Evolutionary conservation across 2,888 invertebrate genomes (phyloP).

Genomic region (Tortricodes alternella): DNA sequence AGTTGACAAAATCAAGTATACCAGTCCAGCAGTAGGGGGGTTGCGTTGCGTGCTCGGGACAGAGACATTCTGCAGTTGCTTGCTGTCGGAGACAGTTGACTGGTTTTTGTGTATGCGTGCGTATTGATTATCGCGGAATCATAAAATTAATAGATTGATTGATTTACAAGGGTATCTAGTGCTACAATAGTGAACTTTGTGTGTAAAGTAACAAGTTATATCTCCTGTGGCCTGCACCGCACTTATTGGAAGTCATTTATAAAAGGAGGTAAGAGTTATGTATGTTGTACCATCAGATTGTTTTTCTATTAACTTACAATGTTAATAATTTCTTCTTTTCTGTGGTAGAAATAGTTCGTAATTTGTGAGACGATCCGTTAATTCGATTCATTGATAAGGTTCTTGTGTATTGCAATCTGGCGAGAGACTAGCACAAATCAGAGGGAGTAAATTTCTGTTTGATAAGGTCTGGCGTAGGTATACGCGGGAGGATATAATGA

Average conservation of each 20-base stretch:
- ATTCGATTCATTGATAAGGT: too few relatives aligned
- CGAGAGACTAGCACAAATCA: too few relatives aligned
- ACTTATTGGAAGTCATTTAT: neutral
- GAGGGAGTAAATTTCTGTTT: too few relatives aligned
- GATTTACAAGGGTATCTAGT: conserved; percentile 2
- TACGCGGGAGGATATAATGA: too few relatives aligned
- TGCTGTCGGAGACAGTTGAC: conserved; percentile 21
- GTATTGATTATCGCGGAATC: conserved; percentile 30
- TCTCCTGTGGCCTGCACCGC: neutral
- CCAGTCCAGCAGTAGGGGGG: too few relatives aligned
- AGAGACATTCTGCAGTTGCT: conserved; percentile 31
- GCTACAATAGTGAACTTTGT: conserved; percentile 16
- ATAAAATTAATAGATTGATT: conserved; percentile 12
- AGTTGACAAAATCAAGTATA: too few relatives aligned
- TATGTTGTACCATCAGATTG: neutral
- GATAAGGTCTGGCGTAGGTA: too few relatives aligned
- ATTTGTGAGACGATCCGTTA: too few relatives aligned
- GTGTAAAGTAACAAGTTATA: conserved; percentile 6
- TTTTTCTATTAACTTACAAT: neutral
- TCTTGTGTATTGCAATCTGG: too few relatives aligned
- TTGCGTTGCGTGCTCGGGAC: conserved; percentile 28
- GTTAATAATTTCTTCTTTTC: too few relatives aligned
- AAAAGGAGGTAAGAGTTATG: conserved; percentile 21
- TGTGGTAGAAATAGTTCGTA: too few relatives aligned
- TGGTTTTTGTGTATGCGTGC: conserved; percentile 30